Conservation (phyloP, 2,797 vertebrate species). For the Tenualosa thibaudeaui region DNA sequence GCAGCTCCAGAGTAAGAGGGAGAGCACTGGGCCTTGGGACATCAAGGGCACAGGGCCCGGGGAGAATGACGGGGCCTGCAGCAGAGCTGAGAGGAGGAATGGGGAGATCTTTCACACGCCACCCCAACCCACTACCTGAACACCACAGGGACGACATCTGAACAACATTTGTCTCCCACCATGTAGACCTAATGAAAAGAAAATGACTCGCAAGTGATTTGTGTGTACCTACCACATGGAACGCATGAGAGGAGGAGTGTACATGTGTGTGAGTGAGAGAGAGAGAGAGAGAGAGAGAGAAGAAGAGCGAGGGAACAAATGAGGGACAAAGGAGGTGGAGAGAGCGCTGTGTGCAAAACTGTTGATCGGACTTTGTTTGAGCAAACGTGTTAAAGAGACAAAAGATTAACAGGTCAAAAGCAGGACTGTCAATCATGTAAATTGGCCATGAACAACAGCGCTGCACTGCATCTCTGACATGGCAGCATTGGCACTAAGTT, state of each 20-base stretch:
- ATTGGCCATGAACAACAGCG: background rate
- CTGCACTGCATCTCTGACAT: background rate
- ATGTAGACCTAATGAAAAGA: constrained; percentile 3
- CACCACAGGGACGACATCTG: background rate
- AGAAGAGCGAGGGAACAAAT: background rate
- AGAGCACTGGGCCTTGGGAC: background rate
- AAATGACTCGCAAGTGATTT: constrained; percentile 21
- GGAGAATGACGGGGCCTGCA: background rate
- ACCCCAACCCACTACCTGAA: background rate
- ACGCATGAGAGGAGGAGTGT: background rate
- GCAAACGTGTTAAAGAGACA: background rate
- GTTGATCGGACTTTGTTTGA: constrained; percentile 1
- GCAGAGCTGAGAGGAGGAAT: background rate
- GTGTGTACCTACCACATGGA: constrained; percentile 2
- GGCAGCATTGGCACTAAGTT: background rate
- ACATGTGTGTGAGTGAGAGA: background rate
- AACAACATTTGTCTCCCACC: background rate
- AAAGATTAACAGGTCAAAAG: constrained; percentile 4
- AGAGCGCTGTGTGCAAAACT: background rate
- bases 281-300: background rate
- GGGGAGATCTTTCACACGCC: background rate
- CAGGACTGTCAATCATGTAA: constrained; percentile 8
- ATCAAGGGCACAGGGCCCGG: background rate
- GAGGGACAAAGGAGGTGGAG: background rate
- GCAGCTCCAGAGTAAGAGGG: background rate